Evolutionary conservation across 2,888 invertebrate species (phyloP).

Genomic region (Ceraclea dissimilis): DNA sequence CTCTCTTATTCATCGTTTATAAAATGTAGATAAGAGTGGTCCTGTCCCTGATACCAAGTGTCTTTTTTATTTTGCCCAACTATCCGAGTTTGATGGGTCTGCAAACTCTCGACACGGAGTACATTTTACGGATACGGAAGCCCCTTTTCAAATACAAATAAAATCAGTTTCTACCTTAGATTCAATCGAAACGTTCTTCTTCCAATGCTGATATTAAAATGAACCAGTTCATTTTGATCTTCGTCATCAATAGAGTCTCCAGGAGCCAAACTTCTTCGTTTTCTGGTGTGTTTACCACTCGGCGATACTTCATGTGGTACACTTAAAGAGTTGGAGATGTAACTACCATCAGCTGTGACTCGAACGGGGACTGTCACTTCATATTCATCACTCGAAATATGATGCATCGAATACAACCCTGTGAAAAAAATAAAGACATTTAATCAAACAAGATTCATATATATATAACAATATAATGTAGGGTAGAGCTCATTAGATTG

Average conservation of each 20-base stretch:
- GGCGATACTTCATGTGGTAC: slow-evolving; percentile 46
- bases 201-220: slow-evolving; percentile 45
- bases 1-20: too few species aligned
- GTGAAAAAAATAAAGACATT: not conserved
- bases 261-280: slow-evolving; percentile 34
- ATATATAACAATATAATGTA: too few species aligned
- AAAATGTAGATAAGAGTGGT: too few species aligned
- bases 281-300: slow-evolving; percentile 42
- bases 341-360: slow-evolving; percentile 49
- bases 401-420: slow-evolving; percentile 46
- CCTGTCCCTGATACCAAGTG: too few species aligned
- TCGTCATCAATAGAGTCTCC: slow-evolving; percentile 28
- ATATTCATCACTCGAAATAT: slow-evolving; percentile 46
- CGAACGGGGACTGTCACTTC: slow-evolving; percentile 55
- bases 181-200: slow-evolving; percentile 42
- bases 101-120: too few species aligned
- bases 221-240: slow-evolving; percentile 28
- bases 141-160: too few species aligned
- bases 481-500: too few species aligned
- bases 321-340: slow-evolving; percentile 49
- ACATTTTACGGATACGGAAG: too few species aligned
- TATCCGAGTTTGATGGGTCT: too few species aligned
- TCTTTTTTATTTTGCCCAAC: too few species aligned
- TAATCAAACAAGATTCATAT: too few species aligned
- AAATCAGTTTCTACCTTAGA: slow-evolving; percentile 36